These are phyloP conservation scores for Ctenomys sociabilis DNA, from an alignment of 2,113 vertebrate species.

Conservation along the genomic window DNA sequence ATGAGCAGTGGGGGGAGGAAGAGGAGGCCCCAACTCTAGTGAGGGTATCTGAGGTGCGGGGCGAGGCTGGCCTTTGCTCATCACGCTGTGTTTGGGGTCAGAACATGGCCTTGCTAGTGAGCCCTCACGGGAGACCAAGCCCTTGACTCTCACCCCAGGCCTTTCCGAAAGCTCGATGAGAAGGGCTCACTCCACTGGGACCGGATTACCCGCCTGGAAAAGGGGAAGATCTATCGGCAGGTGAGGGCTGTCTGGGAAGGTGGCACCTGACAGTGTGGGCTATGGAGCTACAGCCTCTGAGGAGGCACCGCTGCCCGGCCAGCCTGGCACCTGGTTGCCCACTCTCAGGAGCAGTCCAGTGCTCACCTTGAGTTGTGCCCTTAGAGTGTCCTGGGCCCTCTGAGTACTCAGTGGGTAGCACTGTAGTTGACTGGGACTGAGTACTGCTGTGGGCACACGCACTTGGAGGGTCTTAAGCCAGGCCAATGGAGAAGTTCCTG, in stretches of 20 bases:
- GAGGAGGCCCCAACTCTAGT: not conserved
- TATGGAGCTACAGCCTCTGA: not conserved
- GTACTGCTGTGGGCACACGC: not conserved
- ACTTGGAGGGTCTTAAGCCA: not conserved
- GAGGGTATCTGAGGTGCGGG: not conserved
- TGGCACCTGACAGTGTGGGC: not conserved
- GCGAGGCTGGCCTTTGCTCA: not conserved
- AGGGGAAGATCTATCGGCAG: slow-evolving; percentile 91
- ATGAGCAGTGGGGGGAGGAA: not conserved
- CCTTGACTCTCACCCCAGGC: slow-evolving; percentile 72
- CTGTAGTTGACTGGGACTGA: not conserved
- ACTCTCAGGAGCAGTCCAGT: not conserved
- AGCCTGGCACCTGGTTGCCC: not conserved
- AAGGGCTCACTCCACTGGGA: slow-evolving; percentile 89
- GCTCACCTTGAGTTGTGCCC: not conserved
- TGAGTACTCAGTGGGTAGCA: rapidly evolving
- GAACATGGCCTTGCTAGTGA: not conserved
- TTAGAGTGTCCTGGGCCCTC: not conserved
- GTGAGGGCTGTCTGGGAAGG: slow-evolving; percentile 69
- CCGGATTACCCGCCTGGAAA: slow-evolving; percentile 88
- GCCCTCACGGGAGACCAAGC: not conserved
- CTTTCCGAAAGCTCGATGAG: slow-evolving; percentile 90
- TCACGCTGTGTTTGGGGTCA: not conserved
- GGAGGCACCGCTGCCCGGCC: not conserved
- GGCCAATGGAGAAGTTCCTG: not conserved